Percentiles rank a stretch among this genome's conserved stretches.
Evolutionary conservation across 2,113 vertebrate genomes (phyloP).

Genomic region (Ochotona curzoniae): DNA sequence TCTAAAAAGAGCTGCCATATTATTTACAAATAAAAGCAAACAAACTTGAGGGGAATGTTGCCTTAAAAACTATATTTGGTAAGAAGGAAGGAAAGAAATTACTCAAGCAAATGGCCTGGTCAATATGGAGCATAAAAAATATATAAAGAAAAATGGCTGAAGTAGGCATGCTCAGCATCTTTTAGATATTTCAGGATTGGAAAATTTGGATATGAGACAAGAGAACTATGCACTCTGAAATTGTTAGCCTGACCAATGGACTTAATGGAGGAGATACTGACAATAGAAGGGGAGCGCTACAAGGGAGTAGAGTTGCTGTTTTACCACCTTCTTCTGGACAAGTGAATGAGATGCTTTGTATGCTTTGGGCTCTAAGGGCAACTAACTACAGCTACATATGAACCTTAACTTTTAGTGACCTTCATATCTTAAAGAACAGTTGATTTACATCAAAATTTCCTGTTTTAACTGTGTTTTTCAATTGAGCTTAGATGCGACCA

Average conservation of each 20-base stretch:
- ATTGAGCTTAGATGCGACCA: background rate
- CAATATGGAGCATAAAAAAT: background rate
- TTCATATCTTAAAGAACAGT: constrained; percentile 42
- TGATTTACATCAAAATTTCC: background rate
- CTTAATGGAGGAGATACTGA: background rate
- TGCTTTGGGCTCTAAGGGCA: constrained; percentile 38
- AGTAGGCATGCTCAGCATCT: background rate
- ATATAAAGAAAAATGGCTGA: background rate
- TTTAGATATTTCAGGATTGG: background rate
- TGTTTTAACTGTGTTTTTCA: constrained; percentile 23
- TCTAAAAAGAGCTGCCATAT: constrained; percentile 14
- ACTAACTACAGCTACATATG: background rate
- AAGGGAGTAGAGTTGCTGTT: constrained; percentile 29
- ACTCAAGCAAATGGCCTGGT: background rate
- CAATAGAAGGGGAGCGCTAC: background rate
- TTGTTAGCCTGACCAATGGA: background rate
- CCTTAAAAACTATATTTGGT: background rate
- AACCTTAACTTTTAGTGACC: constrained; percentile 23
- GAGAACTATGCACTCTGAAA: background rate
- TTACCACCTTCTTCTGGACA: background rate
- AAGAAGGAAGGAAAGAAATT: background rate
- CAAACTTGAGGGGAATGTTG: background rate
- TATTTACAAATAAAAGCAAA: constrained; percentile 39
- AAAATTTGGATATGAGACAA: background rate
- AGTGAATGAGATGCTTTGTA: constrained; percentile 22